phyloP scores from a whole-genome alignment of 2,113 vertebrate species.

The Cyanocitta stelleri region DNA sequence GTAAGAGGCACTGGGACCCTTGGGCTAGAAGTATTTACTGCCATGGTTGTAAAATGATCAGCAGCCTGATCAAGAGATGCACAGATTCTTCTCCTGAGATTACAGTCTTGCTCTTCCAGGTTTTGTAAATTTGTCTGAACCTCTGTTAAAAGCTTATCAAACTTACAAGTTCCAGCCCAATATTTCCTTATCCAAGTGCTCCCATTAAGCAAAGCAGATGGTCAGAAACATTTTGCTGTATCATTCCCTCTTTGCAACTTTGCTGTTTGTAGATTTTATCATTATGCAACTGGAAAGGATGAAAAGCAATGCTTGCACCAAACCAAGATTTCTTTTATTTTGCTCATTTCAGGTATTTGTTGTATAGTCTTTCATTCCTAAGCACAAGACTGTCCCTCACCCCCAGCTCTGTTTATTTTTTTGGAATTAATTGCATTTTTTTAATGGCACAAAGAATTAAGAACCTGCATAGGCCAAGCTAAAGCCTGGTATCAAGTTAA shows the following conservation, averaged over 20 bases:
- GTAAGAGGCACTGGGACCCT: background rate
- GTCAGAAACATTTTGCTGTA: background rate
- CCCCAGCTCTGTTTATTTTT: background rate
- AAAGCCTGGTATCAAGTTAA: background rate
- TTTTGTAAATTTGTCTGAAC: background rate
- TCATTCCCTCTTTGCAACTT: background rate
- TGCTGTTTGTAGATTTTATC: background rate
- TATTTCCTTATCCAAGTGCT: background rate
- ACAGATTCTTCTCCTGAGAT: background rate
- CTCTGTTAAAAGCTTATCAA: background rate
- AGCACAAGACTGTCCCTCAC: background rate
- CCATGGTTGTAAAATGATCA: background rate
- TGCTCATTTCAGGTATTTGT: background rate
- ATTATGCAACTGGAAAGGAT: background rate
- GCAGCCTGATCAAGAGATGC: background rate
- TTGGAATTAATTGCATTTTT: background rate
- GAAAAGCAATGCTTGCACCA: background rate
- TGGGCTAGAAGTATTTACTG: background rate
- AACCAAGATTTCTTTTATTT: background rate
- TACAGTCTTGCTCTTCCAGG: background rate
- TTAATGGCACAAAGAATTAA: background rate
- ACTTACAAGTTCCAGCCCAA: background rate
- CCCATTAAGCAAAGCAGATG: background rate
- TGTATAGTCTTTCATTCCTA: background rate
- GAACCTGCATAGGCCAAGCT: background rate